Conservation (phyloP, 1,140 invertebrate species). For the Panagrolaimus sp. region DNA sequence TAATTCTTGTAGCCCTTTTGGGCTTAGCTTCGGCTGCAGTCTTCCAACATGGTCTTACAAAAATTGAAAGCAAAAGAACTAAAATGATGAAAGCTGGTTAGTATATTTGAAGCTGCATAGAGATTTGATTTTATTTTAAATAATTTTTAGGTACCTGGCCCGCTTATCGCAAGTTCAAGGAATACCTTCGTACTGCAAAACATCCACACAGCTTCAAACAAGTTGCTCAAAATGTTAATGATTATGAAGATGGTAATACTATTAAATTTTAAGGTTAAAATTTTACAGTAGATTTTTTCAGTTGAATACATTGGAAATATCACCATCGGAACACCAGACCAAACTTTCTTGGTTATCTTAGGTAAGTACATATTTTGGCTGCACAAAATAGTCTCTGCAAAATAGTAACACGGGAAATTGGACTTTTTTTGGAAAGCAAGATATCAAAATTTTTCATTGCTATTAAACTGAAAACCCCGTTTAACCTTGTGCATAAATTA, state of each 20-base stretch:
- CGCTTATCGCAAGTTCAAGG: conserved; percentile 8
- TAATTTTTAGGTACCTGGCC: neutral
- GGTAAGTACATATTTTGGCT: no score
- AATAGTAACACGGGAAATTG: no score
- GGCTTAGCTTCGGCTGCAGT: conserved; percentile 10
- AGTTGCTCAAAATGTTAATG: conserved; percentile 3
- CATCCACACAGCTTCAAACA: neutral
- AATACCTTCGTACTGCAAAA: neutral
- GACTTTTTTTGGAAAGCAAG: no score
- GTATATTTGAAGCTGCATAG: neutral
- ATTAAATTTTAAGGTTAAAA: no score
- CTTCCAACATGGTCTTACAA: conserved; percentile 2
- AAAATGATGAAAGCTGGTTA: conserved; percentile 12
- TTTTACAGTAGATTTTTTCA: no score
- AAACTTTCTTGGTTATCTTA: conserved; percentile 37
- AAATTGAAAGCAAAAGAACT: neutral
- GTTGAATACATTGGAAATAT: conserved; percentile 44
- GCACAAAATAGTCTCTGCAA: no score
- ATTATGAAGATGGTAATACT: conserved; percentile 9
- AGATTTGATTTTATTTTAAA: neutral
- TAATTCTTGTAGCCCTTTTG: conserved; percentile 7
- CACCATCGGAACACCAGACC: conserved; percentile 42
- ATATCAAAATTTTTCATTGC: no score
- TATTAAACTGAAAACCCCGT: no score
- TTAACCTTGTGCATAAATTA: no score